Base-by-base conservation (phyloP, 2,888 invertebrate species). In the Synergus umbraculus region DNA sequence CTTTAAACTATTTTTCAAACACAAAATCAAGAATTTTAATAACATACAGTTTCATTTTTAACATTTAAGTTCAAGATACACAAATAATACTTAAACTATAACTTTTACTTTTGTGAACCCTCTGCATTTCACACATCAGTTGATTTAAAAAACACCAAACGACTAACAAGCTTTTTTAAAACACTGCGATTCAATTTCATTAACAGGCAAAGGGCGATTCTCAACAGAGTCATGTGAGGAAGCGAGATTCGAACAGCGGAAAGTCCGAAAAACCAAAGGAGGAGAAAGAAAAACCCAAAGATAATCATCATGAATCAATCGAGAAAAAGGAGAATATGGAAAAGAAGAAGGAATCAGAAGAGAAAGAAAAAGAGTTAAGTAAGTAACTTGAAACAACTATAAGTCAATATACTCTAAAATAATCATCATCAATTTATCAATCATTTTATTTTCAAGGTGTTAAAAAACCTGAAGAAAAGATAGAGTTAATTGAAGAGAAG, bases 291-390 rank as follows among this genome's bases (percentile, higher is more conserved):
- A 94, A 85, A 85, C 84, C 79, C 89, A 94, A 90, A 92, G 94
- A 89, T 85, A 89, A 22, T 85, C 88, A 84, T 89, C 37, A 43
- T 18, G 83, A 93, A 89, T 76, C 77, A 44, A 29, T 92, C 44
- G 91, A 91, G 22, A 90, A 90, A 80, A 90, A 91, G 73, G 90
- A 91, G 2, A 91, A 90, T 69, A 37, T 37, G 37, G 92, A 93
- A 81, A 78, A 82, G 0, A 93, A 93, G 79, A 93, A 93, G 79
- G 94, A 94, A 18, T 92, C 87, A 1, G 94, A 94, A 9, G 89
- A 92, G 1, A 93, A 93, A 12, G 92, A 92, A 66, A 15, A 82
- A 65, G 66, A 85, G 69, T 44, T 78, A 81, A 73, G 81, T 82
- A 46, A 67, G 22, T 44, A 8, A 22, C 18, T 5, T 13, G 13